phyloP scores from a whole-genome alignment of 1,140 invertebrate genomes.

The Atta cephalotes region DNA sequence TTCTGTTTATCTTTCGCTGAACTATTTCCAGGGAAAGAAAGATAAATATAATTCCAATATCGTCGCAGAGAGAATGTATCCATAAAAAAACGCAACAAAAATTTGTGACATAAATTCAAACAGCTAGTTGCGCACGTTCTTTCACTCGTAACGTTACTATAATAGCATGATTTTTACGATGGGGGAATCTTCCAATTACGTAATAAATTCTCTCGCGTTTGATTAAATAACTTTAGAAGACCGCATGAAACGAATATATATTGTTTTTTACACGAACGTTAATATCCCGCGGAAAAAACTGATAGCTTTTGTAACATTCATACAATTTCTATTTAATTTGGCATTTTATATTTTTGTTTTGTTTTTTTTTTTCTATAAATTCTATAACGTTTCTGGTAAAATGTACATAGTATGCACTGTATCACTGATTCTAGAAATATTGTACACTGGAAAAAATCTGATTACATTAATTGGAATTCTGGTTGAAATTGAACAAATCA shows the following conservation, averaged over 20 bases:
- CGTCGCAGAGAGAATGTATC: background rate
- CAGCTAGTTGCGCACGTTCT: conserved; percentile 11
- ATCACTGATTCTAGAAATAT: background rate
- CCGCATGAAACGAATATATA: background rate
- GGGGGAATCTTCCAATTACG: conserved; percentile 30
- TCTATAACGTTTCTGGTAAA: background rate
- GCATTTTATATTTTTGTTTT: background rate
- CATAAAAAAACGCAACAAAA: conserved; percentile 32
- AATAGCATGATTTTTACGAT: conserved; percentile 31
- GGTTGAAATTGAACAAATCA: no score
- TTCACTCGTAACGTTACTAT: conserved; percentile 21
- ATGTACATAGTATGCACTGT: background rate
- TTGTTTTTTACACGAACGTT: conserved; percentile 9
- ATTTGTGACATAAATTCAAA: conserved; percentile 26
- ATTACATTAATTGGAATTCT: no score
- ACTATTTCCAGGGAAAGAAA: background rate
- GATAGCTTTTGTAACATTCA: conserved; percentile 9
- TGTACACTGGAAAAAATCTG: no score
- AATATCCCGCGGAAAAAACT: background rate
- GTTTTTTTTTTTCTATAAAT: conserved; percentile 21
- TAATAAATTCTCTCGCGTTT: conserved; percentile 18
- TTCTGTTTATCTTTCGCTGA: conserved; percentile 1
- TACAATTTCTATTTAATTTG: background rate
- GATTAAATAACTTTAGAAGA: conserved; percentile 29
- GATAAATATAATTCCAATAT: conserved; percentile 32